Evolutionary conservation across 2,113 vertebrate genomes (phyloP), one percentile per base, ranked within the genome.

Genomic region (Nothocercus nigrocapillus): DNA sequence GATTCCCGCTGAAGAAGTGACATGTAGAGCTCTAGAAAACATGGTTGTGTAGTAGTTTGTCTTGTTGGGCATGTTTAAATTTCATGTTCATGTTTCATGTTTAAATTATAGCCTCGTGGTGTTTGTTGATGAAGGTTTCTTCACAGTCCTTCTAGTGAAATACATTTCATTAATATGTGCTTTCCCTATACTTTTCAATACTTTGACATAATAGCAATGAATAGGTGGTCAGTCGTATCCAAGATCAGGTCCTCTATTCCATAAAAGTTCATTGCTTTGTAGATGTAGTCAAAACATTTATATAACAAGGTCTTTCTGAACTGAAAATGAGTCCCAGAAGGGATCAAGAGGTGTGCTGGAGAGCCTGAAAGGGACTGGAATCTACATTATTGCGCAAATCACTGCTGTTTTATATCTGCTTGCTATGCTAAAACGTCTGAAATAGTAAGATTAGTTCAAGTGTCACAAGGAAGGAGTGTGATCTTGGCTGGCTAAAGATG

Each of bases 261-360:
- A 18, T 90, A 82, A 86, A 85, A 93, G 86, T 66, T 84, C 30
- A 62, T 88, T 38, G 42, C 80, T 92, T 83, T 82, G 40, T 86
- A 73, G n/a, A 54, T 78, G 54, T 66, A 92, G 77, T 90, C 58
- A 93, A 93, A 96, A 92, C 67, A 80, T 92, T 88, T 93, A 59
- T 75, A 45, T 75, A 84, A 36, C 34, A 54, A 73, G 62, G 56
- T 53, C 74, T 90, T 92, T 82, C 83, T 89, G 88, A 88, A 59
- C 88, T 95, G 77, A 63, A 87, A 84, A 94, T 1, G 18, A 87
- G 44, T 49, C 88, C 81, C 67, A 53, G 49, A 79, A 51, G 83
- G 70, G 44, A 59, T 73, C 63, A 61, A 25, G 9, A 86, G 32
- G 44, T 68, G 66, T 38, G 76, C 69, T 34, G 53, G 49, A 47